Evolutionary conservation across 2,888 invertebrate species (phyloP), one percentile per base, ranked within the genome.

Genomic region (Aromia moschata): DNA sequence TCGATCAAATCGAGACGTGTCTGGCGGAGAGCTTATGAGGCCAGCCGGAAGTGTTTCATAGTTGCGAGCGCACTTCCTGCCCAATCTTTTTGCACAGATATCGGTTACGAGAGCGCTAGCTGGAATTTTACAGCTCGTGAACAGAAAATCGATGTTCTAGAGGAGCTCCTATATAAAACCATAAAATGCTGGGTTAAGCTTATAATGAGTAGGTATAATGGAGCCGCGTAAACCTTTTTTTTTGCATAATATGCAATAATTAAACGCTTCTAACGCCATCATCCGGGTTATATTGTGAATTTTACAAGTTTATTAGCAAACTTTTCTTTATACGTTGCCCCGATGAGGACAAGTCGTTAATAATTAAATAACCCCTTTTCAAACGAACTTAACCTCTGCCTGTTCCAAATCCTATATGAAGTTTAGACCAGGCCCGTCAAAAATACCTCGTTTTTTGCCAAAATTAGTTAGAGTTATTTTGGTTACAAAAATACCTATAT

Each of bases 21-120:
- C 45, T 55, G 25, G 31, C 47, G 45, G 31, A 38, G 25, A 51
- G 55, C 43, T 59, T 55, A 43, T n/a, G n/a, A 59, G 55, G 49
- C 25, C 33, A 20, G 41, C 36, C 47, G 55, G 54, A 44, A 55
- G 55, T 55, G 43, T 51, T 49, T 47, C 54, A 44, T 49, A 17
- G 47, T 49, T 30, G 38, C 47, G 49, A 44, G 15, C 49, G 47
- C 37, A 37, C 55, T 56, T 60, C 51, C 56, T 49, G 55, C 56
- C 55, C 51, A 44, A 31, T 37, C 59, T 45, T 40, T 31, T 41
- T 60, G 56, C 49, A 11, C 18, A 40, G 54, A 54, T 58, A 54
- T 18, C 30, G 36, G 38, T 31, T 37, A 33, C 10, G n/a, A 40
- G 45, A 31, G 38, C 18, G 38, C 25, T 14, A 40, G 14, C 46